Percentiles rank a stretch among this genome's conserved stretches.
These are phyloP conservation scores for Phaethornis superciliosus DNA, from an alignment of 2,113 vertebrate species.

Conservation along the genomic window DNA sequence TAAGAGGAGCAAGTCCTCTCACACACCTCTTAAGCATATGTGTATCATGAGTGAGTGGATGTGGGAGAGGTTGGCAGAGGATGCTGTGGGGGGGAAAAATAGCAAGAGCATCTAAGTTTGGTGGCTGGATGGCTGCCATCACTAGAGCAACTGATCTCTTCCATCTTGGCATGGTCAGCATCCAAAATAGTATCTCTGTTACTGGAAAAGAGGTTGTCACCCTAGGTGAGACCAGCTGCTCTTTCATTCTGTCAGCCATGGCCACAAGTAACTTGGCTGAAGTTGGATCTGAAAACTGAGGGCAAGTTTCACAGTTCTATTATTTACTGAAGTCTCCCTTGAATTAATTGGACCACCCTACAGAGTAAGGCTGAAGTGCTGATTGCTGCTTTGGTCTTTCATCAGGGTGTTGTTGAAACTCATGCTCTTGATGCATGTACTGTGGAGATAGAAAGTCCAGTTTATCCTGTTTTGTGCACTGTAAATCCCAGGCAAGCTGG, in stretches of 20 bases:
- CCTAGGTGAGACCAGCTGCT: background rate
- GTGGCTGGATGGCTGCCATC: background rate
- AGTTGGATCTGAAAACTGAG: background rate
- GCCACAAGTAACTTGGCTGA: background rate
- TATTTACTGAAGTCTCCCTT: background rate
- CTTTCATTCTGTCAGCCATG: background rate
- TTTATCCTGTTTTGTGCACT: background rate
- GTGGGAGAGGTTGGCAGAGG: background rate
- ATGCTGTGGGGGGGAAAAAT: background rate
- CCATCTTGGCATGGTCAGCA: background rate
- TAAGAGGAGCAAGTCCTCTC: background rate
- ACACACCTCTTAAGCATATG: background rate
- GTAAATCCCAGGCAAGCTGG: background rate
- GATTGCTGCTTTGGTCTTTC: background rate
- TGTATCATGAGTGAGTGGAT: accelerated
- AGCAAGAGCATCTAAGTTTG: background rate
- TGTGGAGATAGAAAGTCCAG: background rate
- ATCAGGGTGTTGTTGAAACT: background rate
- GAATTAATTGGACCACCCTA: background rate
- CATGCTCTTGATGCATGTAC: background rate
- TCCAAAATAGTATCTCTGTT: background rate
- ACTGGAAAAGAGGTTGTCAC: background rate
- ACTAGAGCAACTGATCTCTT: background rate
- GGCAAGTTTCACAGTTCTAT: background rate
- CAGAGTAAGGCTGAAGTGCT: background rate